Conservation (phyloP, 2,888 invertebrate species). For the Tetanocera ferruginea region DNA sequence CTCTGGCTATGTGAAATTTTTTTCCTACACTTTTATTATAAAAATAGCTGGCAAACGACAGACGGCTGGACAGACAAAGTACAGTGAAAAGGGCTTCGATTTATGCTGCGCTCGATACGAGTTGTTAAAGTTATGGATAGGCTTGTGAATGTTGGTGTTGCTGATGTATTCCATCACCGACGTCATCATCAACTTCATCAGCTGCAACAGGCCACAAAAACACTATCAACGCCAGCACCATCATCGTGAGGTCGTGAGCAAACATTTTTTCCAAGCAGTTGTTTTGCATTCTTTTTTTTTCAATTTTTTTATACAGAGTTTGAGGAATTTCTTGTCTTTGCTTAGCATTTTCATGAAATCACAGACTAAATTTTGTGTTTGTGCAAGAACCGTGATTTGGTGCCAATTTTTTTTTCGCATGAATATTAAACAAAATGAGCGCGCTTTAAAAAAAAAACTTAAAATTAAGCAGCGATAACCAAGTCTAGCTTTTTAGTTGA, state of each 20-base stretch:
- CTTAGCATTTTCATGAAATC: conserved; percentile 9
- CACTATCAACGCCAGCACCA: conserved; percentile 18
- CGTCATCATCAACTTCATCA: conserved; percentile 5
- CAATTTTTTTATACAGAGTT: neutral
- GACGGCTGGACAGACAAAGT: conserved; percentile 11
- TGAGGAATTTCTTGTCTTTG: conserved; percentile 10
- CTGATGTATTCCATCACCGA: conserved; percentile 38
- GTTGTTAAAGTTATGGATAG: conserved; percentile 26
- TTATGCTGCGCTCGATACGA: conserved; percentile 20
- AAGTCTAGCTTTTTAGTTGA: neutral
- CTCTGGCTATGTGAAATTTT: neutral
- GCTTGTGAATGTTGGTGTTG: conserved; percentile 16
- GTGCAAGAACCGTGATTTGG: neutral
- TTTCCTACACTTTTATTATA: neutral
- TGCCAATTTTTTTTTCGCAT: neutral
- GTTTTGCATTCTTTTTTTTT: conserved; percentile 1
- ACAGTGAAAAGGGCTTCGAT: conserved; percentile 34
- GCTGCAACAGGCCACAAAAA: neutral
- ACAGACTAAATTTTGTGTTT: neutral
- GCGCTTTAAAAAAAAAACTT: neutral
- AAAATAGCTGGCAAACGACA: conserved; percentile 4
- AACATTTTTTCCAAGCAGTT: conserved; percentile 41
- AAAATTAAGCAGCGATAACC: neutral
- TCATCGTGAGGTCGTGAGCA: conserved; percentile 52
- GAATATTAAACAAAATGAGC: neutral